phyloP scores from a whole-genome alignment of 2,797 vertebrate species.

The Scolopax rusticola region DNA sequence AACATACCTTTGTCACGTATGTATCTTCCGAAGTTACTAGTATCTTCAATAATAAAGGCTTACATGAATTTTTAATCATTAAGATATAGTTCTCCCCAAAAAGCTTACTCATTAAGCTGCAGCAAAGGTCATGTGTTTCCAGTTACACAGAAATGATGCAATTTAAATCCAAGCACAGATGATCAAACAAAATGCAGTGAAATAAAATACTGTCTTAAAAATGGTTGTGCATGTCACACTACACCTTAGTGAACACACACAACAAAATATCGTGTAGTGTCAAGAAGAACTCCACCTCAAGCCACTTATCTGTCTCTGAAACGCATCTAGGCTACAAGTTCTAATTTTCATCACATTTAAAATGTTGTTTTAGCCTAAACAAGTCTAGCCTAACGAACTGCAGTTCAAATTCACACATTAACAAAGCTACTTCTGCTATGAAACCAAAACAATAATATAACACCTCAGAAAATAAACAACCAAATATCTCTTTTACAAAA shows the following conservation, averaged over 20 bases:
- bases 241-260: neutral
- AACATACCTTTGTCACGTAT: neutral
- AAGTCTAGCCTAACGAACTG: neutral
- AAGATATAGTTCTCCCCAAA: neutral
- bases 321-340: neutral
- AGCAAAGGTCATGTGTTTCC: neutral
- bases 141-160: neutral
- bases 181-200: neutral
- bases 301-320: neutral
- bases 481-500: neutral
- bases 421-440: neutral
- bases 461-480: neutral
- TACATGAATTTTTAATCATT: neutral
- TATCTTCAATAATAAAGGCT: neutral
- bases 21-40: neutral
- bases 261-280: neutral
- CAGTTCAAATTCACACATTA: neutral
- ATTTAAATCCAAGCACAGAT: neutral
- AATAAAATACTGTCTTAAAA: conserved; percentile 12
- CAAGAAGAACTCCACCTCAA: neutral
- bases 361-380: neutral
- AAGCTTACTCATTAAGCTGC: neutral
- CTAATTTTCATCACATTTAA: neutral
- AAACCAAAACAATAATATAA: neutral
- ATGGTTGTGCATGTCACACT: neutral